Conservation (phyloP, 2,113 vertebrate species). For the Nerophis ophidion region DNA sequence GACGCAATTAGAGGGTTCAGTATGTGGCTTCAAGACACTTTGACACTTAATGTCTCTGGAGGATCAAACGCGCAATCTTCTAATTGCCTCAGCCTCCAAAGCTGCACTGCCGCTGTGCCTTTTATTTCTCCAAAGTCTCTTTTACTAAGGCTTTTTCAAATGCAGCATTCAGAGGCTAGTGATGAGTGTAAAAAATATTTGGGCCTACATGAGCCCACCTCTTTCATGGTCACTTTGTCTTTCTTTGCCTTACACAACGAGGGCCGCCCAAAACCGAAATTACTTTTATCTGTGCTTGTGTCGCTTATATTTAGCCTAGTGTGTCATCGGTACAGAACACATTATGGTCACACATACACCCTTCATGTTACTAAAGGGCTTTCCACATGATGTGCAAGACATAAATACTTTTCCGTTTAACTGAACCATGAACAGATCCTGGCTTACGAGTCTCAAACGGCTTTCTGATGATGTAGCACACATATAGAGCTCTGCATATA, state of each 20-base stretch:
- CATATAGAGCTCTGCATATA: constrained; percentile 14
- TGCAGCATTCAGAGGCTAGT: not conserved
- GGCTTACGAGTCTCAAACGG: constrained; percentile 24
- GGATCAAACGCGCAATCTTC: constrained; percentile 6
- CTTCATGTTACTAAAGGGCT: constrained; percentile 23
- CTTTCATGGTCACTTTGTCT: constrained; percentile 10
- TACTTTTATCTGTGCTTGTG: constrained; percentile 11
- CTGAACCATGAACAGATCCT: constrained; percentile 48
- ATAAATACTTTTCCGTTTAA: constrained; percentile 48
- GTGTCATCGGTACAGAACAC: constrained; percentile 28
- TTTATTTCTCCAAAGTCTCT: not conserved
- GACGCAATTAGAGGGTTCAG: constrained; percentile 1
- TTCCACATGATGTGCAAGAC: constrained; percentile 44
- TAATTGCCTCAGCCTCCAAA: not conserved
- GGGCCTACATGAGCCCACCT: not conserved
- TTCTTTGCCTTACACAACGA: constrained; percentile 3
- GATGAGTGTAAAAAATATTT: not conserved
- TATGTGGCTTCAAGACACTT: constrained; percentile 2
- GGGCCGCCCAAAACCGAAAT: not conserved
- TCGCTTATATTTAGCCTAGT: constrained; percentile 14
- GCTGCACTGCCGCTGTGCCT: not conserved
- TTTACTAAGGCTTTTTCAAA: not conserved
- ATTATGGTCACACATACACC: constrained; percentile 34
- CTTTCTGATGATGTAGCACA: constrained; percentile 27
- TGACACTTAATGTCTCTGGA: not conserved